These are phyloP conservation scores for Phasianus colchicus DNA, from an alignment of 2,113 vertebrate genomes.

Conservation along the genomic window DNA sequence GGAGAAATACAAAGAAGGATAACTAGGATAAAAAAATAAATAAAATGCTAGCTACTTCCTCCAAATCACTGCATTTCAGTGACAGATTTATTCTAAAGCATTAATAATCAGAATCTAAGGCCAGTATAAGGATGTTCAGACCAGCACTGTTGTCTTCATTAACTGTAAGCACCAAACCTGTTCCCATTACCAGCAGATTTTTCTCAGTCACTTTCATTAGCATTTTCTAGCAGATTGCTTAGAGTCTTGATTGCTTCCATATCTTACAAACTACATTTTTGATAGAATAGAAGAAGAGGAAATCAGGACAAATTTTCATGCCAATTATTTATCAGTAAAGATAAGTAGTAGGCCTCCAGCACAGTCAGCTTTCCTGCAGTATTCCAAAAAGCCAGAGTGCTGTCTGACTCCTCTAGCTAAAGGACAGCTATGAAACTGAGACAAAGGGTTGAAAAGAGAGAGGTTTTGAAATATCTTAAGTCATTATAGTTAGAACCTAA, in stretches of 20 bases:
- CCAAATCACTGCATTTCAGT: background rate
- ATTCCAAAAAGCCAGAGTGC: background rate
- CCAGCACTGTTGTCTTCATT: background rate
- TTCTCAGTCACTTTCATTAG: background rate
- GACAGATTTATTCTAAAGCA: background rate
- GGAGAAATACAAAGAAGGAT: background rate
- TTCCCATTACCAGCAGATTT: background rate
- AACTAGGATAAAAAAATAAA: background rate
- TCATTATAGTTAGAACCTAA: background rate
- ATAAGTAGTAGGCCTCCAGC: background rate
- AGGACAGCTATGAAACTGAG: background rate
- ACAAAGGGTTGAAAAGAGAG: background rate
- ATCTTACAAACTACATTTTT: background rate
- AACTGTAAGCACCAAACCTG: background rate
- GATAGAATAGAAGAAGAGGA: background rate
- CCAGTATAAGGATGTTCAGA: accelerated
- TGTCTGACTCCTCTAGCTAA: background rate
- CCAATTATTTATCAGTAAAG: background rate
- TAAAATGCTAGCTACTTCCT: background rate
- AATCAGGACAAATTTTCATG: background rate
- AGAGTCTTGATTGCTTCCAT: background rate
- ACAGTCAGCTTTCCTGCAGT: background rate
- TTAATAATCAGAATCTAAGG: background rate
- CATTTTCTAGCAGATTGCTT: background rate
- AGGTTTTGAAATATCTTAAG: background rate